Evolutionary conservation across 1,140 invertebrate genomes (phyloP).

Genomic region (Mylabris phalerata): DNA sequence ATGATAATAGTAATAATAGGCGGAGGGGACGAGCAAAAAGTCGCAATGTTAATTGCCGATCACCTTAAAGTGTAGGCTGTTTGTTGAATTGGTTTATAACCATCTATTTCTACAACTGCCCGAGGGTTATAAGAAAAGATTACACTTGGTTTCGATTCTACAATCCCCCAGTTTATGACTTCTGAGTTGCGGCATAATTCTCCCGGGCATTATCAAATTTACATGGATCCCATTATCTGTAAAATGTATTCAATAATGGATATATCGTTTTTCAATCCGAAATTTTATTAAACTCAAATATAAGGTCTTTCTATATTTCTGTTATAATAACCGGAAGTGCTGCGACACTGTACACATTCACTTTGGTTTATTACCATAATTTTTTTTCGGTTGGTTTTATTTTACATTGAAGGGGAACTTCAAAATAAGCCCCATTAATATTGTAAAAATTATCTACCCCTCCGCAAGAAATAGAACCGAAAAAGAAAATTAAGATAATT

Average conservation of each 20-base stretch:
- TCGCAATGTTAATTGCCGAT: background rate
- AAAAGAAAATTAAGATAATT: conserved; percentile 39
- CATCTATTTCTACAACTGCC: too few species aligned
- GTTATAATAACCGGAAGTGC: too few species aligned
- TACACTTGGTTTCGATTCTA: too few species aligned
- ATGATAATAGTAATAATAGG: too few species aligned
- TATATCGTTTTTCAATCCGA: too few species aligned
- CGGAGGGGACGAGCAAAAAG: too few species aligned
- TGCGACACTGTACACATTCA: too few species aligned
- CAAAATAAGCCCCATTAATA: conserved; percentile 19
- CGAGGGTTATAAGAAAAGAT: too few species aligned
- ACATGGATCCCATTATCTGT: background rate
- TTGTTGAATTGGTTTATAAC: conserved; percentile 5
- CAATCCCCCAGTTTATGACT: background rate
- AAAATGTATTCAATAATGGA: background rate
- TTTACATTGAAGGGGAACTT: background rate
- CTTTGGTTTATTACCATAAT: too few species aligned
- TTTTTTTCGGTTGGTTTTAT: background rate
- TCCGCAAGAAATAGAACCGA: background rate
- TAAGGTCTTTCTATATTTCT: too few species aligned
- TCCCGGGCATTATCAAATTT: conserved; percentile 1
- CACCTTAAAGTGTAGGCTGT: background rate
- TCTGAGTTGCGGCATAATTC: background rate
- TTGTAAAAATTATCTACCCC: conserved; percentile 25
- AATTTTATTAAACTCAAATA: too few species aligned